Base-by-base conservation (phyloP, 23 tunicate species). In the Trididemnum nubilum region DNA sequence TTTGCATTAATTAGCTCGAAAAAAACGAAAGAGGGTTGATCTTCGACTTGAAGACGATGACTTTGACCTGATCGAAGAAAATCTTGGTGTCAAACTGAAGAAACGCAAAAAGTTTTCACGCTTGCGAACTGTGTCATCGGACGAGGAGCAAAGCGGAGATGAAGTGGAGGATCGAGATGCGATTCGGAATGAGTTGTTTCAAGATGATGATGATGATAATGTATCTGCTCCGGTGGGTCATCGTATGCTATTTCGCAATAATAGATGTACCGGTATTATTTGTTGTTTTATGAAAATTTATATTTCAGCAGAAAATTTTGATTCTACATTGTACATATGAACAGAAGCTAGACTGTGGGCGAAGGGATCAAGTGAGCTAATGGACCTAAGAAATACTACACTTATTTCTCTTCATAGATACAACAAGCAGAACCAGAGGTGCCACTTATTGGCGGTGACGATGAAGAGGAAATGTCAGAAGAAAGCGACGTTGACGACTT, bases 401-500 rank as follows among this genome's bases (percentile, higher is more conserved):
- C n/a, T n/a, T n/a, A n/a, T n/a, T n/a, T n/a, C n/a, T n/a, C 23
- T 64, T 36, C 19, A 5, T 76, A 85, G 90, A 36, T 79, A 36
- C 72, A 83, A 18, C 83, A 52, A 34, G 37, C 37, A 2, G 90
- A 85, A 34, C 85, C 83, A 9, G 93, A 82, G 2, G 86, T 69
- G 23, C 93, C 87, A 0, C 59, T 82, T 3, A 51, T 82, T 54
- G 83, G 91, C 0, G 91, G 64, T 0, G 88, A 78, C 65, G 92
- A 84, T 19, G 97, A 87, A 34, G 98, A 88, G 24, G 92, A 79
- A 64, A 70, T 51, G 12, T 87, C 93, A 26, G 98, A 93, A 18
- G 93, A 93, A 33, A 93, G 93, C 74, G 98, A 91, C 76, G 90
- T 85, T 23, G 89, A 91, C 77, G 94, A 96, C 51, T 96, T 96